Evolutionary conservation across 1,140 invertebrate genomes (phyloP).

Genomic region (Planococcus citri): DNA sequence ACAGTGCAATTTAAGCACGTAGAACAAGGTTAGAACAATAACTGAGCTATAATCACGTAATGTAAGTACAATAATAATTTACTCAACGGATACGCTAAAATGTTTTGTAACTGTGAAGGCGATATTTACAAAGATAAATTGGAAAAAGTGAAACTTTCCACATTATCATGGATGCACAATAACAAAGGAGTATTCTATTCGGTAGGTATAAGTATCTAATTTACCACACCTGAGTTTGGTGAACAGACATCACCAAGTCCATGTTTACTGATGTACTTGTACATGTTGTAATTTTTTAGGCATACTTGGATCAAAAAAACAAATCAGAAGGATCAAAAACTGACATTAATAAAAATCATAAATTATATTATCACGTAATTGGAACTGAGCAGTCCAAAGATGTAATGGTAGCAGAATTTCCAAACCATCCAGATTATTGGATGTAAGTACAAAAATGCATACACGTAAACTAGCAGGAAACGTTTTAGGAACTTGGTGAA

Average conservation of each 20-base stretch:
- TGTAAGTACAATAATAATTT: too few relatives aligned
- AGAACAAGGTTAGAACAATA: conserved; percentile 47
- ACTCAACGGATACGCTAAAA: conserved; percentile 15
- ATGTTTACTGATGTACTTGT: conserved; percentile 14
- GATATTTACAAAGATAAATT: conserved; percentile 80
- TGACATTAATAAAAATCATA: conserved; percentile 73
- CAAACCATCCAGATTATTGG: conserved; percentile 80
- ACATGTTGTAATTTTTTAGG: conserved; percentile 23
- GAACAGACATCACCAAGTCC: conserved; percentile 30
- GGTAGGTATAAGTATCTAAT: conserved; percentile 39
- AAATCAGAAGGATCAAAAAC: conserved; percentile 84
- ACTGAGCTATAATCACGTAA: conserved; percentile 21
- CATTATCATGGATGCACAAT: conserved; percentile 88
- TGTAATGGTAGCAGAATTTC: conserved; percentile 78
- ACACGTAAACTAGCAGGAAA: too few relatives aligned
- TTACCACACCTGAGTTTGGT: too few relatives aligned
- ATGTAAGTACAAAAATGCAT: too few relatives aligned
- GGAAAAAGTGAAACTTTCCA: conserved; percentile 82
- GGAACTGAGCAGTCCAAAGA: conserved; percentile 80
- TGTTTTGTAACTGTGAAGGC: too few relatives aligned
- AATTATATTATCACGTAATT: conserved; percentile 83
- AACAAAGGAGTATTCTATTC: conserved; percentile 92
- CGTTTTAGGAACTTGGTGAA: too few relatives aligned
- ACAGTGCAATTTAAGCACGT: conserved; percentile 74
- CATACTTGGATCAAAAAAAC: conserved; percentile 68